Evolutionary conservation across 2,888 invertebrate species (phyloP), one percentile per base, ranked within the genome.

Genomic region (Andrena fulva): DNA sequence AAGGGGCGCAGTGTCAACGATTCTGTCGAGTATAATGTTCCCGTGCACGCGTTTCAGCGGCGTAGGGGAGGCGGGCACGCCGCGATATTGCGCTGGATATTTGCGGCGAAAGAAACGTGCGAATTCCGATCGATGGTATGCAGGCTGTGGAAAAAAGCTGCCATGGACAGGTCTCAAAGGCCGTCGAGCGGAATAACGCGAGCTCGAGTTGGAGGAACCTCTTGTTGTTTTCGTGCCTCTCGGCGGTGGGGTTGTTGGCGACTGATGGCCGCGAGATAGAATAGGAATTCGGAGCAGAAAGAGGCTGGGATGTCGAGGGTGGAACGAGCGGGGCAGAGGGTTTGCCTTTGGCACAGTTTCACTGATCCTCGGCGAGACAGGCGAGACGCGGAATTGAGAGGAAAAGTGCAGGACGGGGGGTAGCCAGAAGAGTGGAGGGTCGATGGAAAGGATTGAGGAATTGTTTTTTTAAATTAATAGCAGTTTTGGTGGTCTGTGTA

Each of bases 311-410:
- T 67, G 62, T 77, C 66, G 62, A 35, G 16, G 29, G 10, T 42
- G 50, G 63, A 27, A 71, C 27, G 64, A 69, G 64, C 52, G 68
- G 54, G 76, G 67, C 72, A 71, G 62, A 62, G 27, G 10, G 56
- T 54, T 62, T 20, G 70, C 54, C 72, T 76, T 76, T 78, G 85
- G 80, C 80, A 80, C 63, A 76, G 70, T 80, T 84, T 78, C 72
- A 66, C 64, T 68, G 86, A 86, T 81, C 74, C 77, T 76, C 70
- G 64, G 35, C 72, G 77, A 73, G 73, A 85, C 80, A 87, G 77
- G 71, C 72, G 79, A 42, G 52, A 59, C 29, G 63, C 12, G 16
- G 73, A 67, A 82, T 73, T 62, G 68, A 86, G 80, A 71, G 64
- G 7, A 60, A 73, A 71, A 67, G 64, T 68, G 59, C 59, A 12